Percentiles rank a stretch among this genome's conserved stretches.
Conservation (phyloP, 1,140 invertebrate species). For the Achroia grisella region DNA sequence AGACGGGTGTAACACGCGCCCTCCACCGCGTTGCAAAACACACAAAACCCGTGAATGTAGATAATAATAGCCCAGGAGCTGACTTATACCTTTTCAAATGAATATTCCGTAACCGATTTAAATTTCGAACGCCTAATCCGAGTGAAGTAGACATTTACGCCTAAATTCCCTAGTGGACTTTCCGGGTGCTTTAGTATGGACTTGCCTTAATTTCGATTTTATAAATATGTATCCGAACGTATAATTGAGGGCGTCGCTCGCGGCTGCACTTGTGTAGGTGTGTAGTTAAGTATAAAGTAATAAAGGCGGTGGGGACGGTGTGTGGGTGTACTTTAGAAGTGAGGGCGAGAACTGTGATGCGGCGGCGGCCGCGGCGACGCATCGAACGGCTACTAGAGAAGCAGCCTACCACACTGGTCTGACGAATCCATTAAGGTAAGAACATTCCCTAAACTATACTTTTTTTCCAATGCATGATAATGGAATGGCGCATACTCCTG, state of each 20-base stretch:
- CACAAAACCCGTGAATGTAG: conserved; percentile 46
- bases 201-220: conserved; percentile 30
- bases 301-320: conserved; percentile 22
- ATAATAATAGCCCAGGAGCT: conserved; percentile 45
- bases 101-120: background rate
- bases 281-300: background rate
- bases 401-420: conserved; percentile 41
- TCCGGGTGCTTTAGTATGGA: conserved; percentile 37
- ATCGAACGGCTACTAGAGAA: conserved; percentile 22
- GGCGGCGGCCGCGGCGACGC: conserved; percentile 36
- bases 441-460: background rate
- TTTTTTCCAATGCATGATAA: too few species aligned
- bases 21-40: conserved; percentile 45
- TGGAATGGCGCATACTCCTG: too few species aligned
- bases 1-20: conserved; percentile 44
- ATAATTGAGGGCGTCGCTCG: conserved; percentile 15
- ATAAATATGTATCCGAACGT: conserved; percentile 28
- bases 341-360: conserved; percentile 43
- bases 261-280: conserved; percentile 10
- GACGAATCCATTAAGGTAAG: conserved; percentile 61
- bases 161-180: conserved; percentile 18
- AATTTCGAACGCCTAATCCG: conserved; percentile 27
- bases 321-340: conserved; percentile 21
- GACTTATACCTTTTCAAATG: conserved; percentile 11
- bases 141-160: conserved; percentile 17